A percentile compares a stretch with the other conserved stretches of the same genome.
phyloP scores from a whole-genome alignment of 1,140 invertebrate genomes.

The Holcopasites calliopsidis region DNA sequence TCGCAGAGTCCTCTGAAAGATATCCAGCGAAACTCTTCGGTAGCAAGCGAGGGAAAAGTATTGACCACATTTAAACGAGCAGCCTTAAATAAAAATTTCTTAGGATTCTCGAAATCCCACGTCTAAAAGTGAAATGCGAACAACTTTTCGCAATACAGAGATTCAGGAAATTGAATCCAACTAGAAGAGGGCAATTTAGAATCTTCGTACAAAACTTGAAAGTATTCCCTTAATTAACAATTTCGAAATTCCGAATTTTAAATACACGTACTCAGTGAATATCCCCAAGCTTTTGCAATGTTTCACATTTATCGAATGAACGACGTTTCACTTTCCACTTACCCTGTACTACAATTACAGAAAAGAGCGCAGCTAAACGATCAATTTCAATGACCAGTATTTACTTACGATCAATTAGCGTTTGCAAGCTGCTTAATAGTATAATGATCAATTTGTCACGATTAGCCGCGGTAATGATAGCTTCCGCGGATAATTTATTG shows the following conservation, averaged over 20 bases:
- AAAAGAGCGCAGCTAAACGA: slow-evolving; percentile 24
- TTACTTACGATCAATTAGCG: slow-evolving; percentile 63
- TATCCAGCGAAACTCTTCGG: slow-evolving; percentile 11
- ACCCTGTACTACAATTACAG: background rate
- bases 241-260: background rate
- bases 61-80: slow-evolving; percentile 12
- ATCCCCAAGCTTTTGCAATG: too few relatives aligned
- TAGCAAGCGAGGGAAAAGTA: slow-evolving; percentile 21
- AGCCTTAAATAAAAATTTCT: background rate
- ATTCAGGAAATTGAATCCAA: too few relatives aligned
- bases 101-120: background rate
- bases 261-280: background rate
- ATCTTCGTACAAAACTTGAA: too few relatives aligned
- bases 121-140: too few relatives aligned
- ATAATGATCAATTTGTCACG: slow-evolving; percentile 75
- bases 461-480: slow-evolving; percentile 74
- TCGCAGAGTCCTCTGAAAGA: slow-evolving; percentile 46
- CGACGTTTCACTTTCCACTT: background rate
- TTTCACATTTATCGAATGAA: background rate
- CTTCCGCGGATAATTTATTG: slow-evolving; percentile 73
- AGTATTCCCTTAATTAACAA: too few relatives aligned
- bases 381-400: slow-evolving; percentile 27
- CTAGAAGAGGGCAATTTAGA: background rate
- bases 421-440: slow-evolving; percentile 72
- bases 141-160: too few relatives aligned